Evolutionary conservation across 1,140 invertebrate genomes (phyloP).

Genomic region (Papilio polytes): DNA sequence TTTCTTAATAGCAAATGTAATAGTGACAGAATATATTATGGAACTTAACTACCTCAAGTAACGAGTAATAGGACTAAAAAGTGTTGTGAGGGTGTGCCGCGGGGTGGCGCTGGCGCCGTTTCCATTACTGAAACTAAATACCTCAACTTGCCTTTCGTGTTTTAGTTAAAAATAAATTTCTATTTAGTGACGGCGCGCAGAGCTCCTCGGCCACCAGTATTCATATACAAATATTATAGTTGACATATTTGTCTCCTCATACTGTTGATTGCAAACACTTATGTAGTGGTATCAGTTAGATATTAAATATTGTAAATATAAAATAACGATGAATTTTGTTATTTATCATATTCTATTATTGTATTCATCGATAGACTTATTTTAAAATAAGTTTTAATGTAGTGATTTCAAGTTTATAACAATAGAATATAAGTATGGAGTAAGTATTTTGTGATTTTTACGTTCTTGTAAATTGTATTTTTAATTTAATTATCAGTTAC

Average conservation of each 20-base stretch:
- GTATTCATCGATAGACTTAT: conserved; percentile 76
- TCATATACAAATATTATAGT: conserved; percentile 72
- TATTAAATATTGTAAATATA: conserved; percentile 76
- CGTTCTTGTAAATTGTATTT: conserved; percentile 73
- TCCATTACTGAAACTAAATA: conserved; percentile 53
- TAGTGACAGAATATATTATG: conserved; percentile 64
- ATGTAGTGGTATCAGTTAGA: conserved; percentile 65
- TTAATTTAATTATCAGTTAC: conserved; percentile 79
- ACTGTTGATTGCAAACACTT: conserved; percentile 73
- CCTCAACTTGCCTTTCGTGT: conserved; percentile 72
- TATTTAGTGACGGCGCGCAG: conserved; percentile 21
- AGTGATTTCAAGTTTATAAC: conserved; percentile 75
- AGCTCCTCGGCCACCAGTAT: conserved; percentile 44
- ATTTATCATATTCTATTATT: conserved; percentile 80
- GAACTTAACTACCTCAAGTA: conserved; percentile 81
- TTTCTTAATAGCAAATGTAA: conserved; percentile 73
- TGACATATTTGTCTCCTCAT: conserved; percentile 71
- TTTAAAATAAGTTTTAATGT: conserved; percentile 75
- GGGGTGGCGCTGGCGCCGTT: conserved; percentile 43
- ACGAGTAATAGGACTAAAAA: conserved; percentile 74
- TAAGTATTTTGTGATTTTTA: conserved; percentile 75
- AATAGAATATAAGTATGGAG: conserved; percentile 65
- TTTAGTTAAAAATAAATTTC: conserved; percentile 42
- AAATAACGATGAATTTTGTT: conserved; percentile 76
- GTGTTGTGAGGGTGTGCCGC: conserved; percentile 60